These are phyloP conservation scores for Plutomurus gul DNA, from an alignment of 1,140 invertebrate genomes.

Conservation along the genomic window DNA sequence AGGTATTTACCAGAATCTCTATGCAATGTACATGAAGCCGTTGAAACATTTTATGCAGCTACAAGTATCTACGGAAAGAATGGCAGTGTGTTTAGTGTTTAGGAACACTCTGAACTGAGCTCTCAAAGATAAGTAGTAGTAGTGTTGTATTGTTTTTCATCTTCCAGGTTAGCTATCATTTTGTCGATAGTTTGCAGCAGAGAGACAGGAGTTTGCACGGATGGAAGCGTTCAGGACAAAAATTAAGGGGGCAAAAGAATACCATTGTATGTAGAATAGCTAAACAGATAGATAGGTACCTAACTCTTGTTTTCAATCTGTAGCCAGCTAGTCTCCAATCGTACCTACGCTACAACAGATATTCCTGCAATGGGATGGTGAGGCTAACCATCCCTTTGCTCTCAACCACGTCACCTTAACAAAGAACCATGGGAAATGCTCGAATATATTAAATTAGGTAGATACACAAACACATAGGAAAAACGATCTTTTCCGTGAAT, in stretches of 20 bases:
- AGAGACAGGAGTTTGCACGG: too few relatives aligned
- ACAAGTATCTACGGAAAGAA: too few relatives aligned
- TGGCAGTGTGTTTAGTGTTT: neutral
- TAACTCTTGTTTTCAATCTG: too few relatives aligned
- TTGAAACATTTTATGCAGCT: neutral
- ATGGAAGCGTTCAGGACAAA: conserved; percentile 18
- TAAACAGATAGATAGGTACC: conserved; percentile 25
- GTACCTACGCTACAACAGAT: too few relatives aligned
- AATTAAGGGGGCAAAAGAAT: neutral
- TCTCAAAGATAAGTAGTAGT: too few relatives aligned
- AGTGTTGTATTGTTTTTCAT: neutral
- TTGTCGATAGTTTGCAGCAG: conserved; percentile 21
- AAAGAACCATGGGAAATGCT: conserved; percentile 14
- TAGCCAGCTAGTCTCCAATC: too few relatives aligned
- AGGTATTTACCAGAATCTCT: neutral
- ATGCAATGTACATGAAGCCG: neutral
- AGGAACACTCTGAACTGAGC: neutral
- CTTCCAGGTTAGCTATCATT: neutral
- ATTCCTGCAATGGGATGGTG: neutral
- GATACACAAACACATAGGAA: neutral
- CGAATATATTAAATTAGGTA: neutral
- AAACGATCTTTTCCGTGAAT: neutral
- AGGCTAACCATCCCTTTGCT: too few relatives aligned
- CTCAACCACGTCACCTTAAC: too few relatives aligned
- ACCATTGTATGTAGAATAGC: too few relatives aligned